phyloP scores from a whole-genome alignment of 2,888 invertebrate species.

The Oxystoma pomonae region DNA sequence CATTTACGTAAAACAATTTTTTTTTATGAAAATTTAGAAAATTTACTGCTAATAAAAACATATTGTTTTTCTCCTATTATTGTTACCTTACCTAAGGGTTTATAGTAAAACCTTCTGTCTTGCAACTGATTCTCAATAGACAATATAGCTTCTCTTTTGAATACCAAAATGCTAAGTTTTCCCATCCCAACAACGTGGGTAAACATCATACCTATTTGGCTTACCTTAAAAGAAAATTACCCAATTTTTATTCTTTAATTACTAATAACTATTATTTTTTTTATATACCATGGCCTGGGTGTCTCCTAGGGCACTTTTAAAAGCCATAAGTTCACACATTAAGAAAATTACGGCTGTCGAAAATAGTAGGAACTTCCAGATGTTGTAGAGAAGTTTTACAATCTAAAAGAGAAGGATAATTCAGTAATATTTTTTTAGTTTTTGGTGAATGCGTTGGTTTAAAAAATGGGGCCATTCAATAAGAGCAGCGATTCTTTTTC shows the following conservation, averaged over 20 bases:
- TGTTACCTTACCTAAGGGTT: slow-evolving; percentile 10
- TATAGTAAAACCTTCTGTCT: slow-evolving; percentile 18
- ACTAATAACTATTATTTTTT: too few relatives aligned
- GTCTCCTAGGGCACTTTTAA: slow-evolving; percentile 12
- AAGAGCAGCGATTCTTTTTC: too few relatives aligned
- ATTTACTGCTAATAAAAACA: too few relatives aligned
- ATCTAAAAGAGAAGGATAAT: slow-evolving; percentile 6
- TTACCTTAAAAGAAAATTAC: slow-evolving; percentile 9
- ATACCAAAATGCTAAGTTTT: slow-evolving; percentile 27
- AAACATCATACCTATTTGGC: slow-evolving; percentile 29
- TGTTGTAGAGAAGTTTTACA: slow-evolving; percentile 10
- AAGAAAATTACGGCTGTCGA: slow-evolving; percentile 15
- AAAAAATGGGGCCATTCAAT: too few relatives aligned
- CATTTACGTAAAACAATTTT: too few relatives aligned
- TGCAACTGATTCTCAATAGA: slow-evolving; percentile 16
- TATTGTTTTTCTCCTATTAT: too few relatives aligned
- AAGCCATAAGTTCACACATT: slow-evolving; percentile 17
- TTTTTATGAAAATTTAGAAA: too few relatives aligned
- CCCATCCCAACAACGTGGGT: slow-evolving; percentile 29
- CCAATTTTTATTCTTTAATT: too few relatives aligned
- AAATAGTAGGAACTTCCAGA: slow-evolving; percentile 14
- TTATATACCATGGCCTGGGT: slow-evolving; percentile 8
- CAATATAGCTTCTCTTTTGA: slow-evolving; percentile 14
- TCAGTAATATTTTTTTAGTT: too few relatives aligned
- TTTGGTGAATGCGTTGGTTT: too few relatives aligned